These are phyloP conservation scores for Spizaetus ornatus DNA, from an alignment of 2,113 vertebrate genomes.

Conservation along the genomic window DNA sequence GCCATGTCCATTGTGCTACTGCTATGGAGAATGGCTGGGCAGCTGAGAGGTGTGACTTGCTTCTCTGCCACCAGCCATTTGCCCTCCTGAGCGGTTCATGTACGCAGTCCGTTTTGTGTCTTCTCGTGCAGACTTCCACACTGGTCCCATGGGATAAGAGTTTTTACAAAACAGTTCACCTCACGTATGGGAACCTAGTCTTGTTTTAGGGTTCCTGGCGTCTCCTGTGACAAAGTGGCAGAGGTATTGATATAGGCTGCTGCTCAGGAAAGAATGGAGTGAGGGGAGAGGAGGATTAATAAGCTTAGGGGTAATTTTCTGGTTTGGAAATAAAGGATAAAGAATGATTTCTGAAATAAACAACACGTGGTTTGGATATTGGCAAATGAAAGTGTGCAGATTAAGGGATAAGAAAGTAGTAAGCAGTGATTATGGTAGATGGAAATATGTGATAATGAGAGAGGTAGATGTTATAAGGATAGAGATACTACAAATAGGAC, in stretches of 20 bases:
- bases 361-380: background rate
- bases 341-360: background rate
- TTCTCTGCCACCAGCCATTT: background rate
- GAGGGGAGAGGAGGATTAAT: background rate
- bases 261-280: background rate
- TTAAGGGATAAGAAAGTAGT: slow-evolving; percentile 1
- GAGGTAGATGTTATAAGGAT: background rate
- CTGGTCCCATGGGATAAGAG: background rate
- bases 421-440: background rate
- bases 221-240: background rate
- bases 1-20: background rate
- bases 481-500: background rate
- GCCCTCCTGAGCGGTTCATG: background rate
- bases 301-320: background rate
- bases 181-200: background rate
- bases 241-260: background rate
- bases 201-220: background rate
- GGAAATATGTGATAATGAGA: background rate
- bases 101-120: background rate
- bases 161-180: background rate
- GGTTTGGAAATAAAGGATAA: background rate
- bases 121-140: background rate
- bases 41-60: background rate
- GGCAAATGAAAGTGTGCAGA: background rate
- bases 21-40: background rate